Evolutionary conservation across 2,113 vertebrate species (phyloP), one percentile per base, ranked within the genome.

Genomic region (Delphinapterus leucas): DNA sequence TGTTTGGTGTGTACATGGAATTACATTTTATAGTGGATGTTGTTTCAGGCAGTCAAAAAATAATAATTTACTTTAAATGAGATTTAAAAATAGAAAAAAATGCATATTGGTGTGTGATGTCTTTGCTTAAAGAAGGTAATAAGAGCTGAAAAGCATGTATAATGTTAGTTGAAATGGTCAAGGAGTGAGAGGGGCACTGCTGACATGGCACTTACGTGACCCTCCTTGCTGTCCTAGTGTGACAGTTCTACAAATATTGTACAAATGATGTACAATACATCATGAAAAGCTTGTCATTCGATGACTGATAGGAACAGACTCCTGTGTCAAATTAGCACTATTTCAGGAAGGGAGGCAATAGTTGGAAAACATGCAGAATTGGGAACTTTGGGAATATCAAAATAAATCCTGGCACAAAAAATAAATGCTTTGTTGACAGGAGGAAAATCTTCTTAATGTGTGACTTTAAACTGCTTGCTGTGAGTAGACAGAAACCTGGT

Each of bases 301-400:
- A 3, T 71, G 76, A 88, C 26, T 80, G 80, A 68, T 25, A 93
- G 23, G 44, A 86, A 18, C 10, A 28, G 88, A 79, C 53, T 60
- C 38, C 38, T 88, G 28, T 36, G 81, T 76, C 91, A 96, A 60
- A 84, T 90, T 65, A 81, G 31, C 63, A 65, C 58, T 90, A 31
- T 95, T 85, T 94, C 71, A 94, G 26, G 65, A 81, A 96, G 14
- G 67, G 15, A 90, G 81, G 83, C 28, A 76, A 47, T 36, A 55
- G 41, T 36, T 84, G 74, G 53, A 86, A 96, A 86, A 17, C 4
- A 63, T 11, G 31, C 28, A 73, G 67, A 85, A 61, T 25, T 71
- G 47, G 12, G 12, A 80, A 90, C 44, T 77, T 84, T 15, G 73
- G n/a, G n/a, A 88, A 67, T 70, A 89, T 76, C 31, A 82, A 68